Conservation (phyloP, 2,797 vertebrate species). For the Kryptolebias ocellatus region DNA sequence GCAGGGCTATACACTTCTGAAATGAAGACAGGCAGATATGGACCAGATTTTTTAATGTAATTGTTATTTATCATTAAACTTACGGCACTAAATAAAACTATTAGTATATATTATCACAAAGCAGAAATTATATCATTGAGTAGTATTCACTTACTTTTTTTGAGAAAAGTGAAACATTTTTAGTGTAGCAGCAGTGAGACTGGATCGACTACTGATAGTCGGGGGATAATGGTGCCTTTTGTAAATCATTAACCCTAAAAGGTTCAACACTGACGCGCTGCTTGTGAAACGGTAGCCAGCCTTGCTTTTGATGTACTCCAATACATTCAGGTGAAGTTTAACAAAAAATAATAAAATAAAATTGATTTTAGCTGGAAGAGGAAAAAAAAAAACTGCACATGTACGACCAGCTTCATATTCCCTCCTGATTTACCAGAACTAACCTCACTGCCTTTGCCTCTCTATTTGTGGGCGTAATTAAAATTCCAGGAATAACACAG, state of each 20-base stretch:
- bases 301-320: neutral
- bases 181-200: neutral
- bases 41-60: no score
- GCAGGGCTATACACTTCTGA: no score
- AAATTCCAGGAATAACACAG: slow-evolving; percentile 45
- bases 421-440: slow-evolving; percentile 14
- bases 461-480: slow-evolving; percentile 53
- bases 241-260: slow-evolving; percentile 34
- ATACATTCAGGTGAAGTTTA: neutral
- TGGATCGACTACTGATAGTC: neutral
- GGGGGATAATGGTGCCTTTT: neutral
- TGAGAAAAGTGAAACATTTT: slow-evolving; percentile 1
- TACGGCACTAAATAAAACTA: no score
- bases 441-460: neutral
- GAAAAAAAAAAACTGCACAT: slow-evolving; percentile 3
- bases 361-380: no score
- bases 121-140: neutral
- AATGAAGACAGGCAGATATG: no score
- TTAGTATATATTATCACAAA: no score
- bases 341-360: no score
- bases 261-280: slow-evolving; percentile 27
- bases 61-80: no score
- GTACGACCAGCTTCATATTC: slow-evolving; percentile 10
- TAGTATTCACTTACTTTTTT: neutral
- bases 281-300: slow-evolving; percentile 9